phyloP scores from a whole-genome alignment of 1,140 invertebrate genomes.

The Sycophaga agraensis region DNA sequence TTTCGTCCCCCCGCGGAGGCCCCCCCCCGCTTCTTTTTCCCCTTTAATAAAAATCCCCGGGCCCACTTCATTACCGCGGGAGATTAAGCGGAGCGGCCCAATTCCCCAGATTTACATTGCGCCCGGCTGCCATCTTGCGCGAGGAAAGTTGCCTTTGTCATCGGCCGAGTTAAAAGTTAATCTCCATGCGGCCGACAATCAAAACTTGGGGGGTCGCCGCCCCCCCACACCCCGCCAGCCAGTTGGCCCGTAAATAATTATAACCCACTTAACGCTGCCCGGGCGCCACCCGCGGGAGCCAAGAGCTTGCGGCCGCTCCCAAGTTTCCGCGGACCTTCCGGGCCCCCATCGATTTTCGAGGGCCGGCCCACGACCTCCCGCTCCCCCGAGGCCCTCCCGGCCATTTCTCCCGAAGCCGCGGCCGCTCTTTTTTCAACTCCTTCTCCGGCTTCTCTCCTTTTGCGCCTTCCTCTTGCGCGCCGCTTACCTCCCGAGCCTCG shows the following conservation, averaged over 20 bases:
- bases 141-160: conserved; percentile 1
- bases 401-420: neutral
- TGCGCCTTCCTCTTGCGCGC: neutral
- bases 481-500: neutral
- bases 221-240: conserved; percentile 18
- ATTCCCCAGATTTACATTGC: no score
- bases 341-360: conserved; percentile 28
- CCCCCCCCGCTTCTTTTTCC: no score
- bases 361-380: neutral
- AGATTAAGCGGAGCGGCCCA: no score
- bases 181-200: conserved; percentile 31
- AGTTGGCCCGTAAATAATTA: conserved; percentile 43
- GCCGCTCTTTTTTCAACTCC: neutral
- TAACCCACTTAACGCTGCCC: conserved; percentile 34
- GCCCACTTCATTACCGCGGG: no score
- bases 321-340: no score
- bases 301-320: conserved; percentile 23
- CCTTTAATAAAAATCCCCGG: no score
- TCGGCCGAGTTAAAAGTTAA: conserved; percentile 20
- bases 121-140: no score
- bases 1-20: no score
- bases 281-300: neutral
- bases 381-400: neutral
- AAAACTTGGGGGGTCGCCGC: conserved; percentile 31
- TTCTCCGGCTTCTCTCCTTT: neutral